Evolutionary conservation across 2,888 invertebrate species (phyloP).

Genomic region (Syritta pipiens): DNA sequence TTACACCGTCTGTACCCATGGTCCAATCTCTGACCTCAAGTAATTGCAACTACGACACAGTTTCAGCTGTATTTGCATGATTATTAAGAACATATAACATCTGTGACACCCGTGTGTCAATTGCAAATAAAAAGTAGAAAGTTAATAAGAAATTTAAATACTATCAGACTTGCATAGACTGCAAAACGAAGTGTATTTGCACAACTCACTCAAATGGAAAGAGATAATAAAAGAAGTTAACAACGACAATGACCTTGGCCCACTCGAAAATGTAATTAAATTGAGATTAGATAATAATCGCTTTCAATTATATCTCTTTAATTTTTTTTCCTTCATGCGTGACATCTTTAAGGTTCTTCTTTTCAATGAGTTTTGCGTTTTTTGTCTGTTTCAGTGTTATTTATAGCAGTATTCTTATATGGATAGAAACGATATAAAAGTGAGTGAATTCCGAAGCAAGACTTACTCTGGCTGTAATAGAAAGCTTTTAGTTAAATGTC

Average conservation of each 20-base stretch:
- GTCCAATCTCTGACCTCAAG: too few species aligned
- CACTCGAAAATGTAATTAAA: constrained; percentile 37
- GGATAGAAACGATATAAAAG: not conserved
- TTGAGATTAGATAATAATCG: constrained; percentile 50
- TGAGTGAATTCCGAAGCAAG: too few species aligned
- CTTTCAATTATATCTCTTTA: not conserved
- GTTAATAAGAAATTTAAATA: constrained; percentile 1
- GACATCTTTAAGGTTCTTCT: not conserved
- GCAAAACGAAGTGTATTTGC: too few species aligned
- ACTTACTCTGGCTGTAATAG: too few species aligned
- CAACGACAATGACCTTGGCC: constrained; percentile 55
- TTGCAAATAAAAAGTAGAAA: not conserved
- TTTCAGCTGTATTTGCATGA: too few species aligned
- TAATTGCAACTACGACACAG: too few species aligned
- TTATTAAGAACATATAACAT: too few species aligned
- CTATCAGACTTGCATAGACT: too few species aligned
- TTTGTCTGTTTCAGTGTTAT: not conserved
- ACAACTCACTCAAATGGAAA: not conserved
- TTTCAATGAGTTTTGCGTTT: not conserved
- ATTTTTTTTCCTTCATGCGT: not conserved
- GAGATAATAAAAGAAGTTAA: constrained; percentile 16
- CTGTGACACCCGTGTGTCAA: not conserved
- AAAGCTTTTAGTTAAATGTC: too few species aligned
- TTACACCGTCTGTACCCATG: too few species aligned
- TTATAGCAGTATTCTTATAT: not conserved